Percentiles rank a stretch among this genome's conserved stretches.
These are phyloP conservation scores for Turritopsis dohrnii DNA, from an alignment of 30 jellyfish, hydroid and myxozoan genomes.

Conservation along the genomic window DNA sequence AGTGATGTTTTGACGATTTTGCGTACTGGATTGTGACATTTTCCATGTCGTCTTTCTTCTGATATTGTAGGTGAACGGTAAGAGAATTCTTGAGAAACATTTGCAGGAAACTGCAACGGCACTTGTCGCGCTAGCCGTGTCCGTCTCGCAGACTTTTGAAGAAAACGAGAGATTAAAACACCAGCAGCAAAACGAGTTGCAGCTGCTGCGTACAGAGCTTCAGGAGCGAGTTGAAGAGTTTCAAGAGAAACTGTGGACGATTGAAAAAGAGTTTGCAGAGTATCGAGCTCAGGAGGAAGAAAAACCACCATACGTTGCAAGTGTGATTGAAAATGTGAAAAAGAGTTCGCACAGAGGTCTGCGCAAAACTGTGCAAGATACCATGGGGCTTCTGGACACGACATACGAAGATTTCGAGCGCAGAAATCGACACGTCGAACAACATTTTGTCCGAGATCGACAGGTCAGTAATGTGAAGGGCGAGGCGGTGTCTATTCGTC, in stretches of 20 bases:
- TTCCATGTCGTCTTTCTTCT: no score
- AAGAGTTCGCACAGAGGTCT: not conserved
- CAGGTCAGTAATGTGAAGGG: not conserved
- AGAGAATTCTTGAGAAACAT: not conserved
- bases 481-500: no score
- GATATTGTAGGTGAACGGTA: not conserved
- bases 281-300: not conserved
- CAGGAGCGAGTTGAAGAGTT: not conserved
- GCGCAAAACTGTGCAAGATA: not conserved
- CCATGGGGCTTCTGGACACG: not conserved
- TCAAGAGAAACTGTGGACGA: not conserved
- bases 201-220: not conserved
- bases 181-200: not conserved
- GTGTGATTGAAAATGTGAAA: not conserved
- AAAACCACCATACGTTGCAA: not conserved
- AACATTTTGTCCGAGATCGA: not conserved
- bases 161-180: not conserved
- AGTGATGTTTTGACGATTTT: no score
- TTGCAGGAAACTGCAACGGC: not conserved
- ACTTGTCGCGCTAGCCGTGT: not conserved
- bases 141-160: not conserved
- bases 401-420: slow-evolving; percentile 5
- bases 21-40: no score
- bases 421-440: not conserved
- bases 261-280: not conserved